Base-by-base conservation (phyloP, 2,797 vertebrate genomes). In the Bovichtus diacanthus region DNA sequence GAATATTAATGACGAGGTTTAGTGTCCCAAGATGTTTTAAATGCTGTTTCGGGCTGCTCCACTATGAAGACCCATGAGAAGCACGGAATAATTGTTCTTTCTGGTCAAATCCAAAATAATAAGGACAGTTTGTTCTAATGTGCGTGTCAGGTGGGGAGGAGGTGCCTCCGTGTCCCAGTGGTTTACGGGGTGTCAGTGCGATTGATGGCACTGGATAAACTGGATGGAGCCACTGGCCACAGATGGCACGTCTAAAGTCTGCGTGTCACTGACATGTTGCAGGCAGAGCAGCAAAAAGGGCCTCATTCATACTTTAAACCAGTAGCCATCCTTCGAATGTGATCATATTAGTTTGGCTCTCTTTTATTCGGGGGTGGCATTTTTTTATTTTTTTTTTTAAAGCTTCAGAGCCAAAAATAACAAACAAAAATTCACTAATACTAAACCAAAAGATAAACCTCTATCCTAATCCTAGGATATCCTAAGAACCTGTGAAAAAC, bases 241-340 rank as follows among this genome's bases (percentile, higher is more conserved):
- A 95, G 92, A 92, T 94, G 92, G 92, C 85, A 75, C 47, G 39
- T 61, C 86, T 94, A 93, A 93, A 89, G 86, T 80, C 77, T 67
- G 70, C 77, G 91, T 92, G 85, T 93, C 91, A 90, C 85, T 82
- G 86, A 87, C 83, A 84, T 67, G 79, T 56, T 61, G 69, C 49
- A 72, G 34, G 74, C 38, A 64, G 36, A 87, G 70, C 4, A 76
- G 70, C 56, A 56, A 66, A 54, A 54, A 78, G 21, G 21, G 49
- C 2, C 38, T 46, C 6, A 9, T 9, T 46, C 44, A 46, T 25
- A 27, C 62, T 27, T 46, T 13, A 50, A 18, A 23, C 31, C 31
- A 25, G 21, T 51, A 34, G 13, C 9, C 11, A 29, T 16, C 19
- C 12, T 49, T 43, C 7, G 2, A 46, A 25, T 5, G 3, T 36